Base-by-base conservation (phyloP, 2,797 vertebrate species). In the Gadopsis marmoratus region DNA sequence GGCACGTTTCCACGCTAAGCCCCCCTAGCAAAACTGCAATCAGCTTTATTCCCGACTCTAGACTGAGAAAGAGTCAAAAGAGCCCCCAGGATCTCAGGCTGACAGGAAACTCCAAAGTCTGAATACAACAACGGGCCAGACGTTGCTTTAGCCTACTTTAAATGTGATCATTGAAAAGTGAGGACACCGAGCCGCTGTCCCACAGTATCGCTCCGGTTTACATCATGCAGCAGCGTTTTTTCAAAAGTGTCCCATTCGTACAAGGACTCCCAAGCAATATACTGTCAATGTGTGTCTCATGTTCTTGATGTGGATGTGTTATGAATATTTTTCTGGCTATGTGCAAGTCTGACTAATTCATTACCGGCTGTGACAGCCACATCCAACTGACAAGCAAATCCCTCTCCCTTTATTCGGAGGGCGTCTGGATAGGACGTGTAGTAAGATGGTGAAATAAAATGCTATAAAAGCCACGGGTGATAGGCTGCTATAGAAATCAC, bases 311-410 rank as follows among this genome's bases (percentile, higher is more conserved):
- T 81, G 85, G 76, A 86, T 72, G 87, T 60, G 88, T 87, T 79
- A 74, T 78, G 81, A 88, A 76, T 77, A 88, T 92, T 84, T 87
- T 23, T 43, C 67, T 82, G 82, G 79, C 81, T 74, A 78, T 23
- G 63, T 73, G 76, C 39, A 64, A 48, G 65, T 89, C 84, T 90
- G 86, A 91, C 83, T 88, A 85, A 93, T 88, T 89, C 85, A 88
- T 87, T 82, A 86, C 58, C 37, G 72, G 66, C 86, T 84, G 68
- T 79, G 82, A 79, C 77, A 80, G 81, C 65, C 74, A 76, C 74
- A 81, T 84, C 59, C 78, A 76, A 81, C 35, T 84, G 83, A 86
- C 74, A 74, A 73, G 78, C 78, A 69, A 78, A 82, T 85, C 70
- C 76, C 35, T 80, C 74, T 82, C 61, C 45, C 73, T 82, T 88